Evolutionary conservation across 2,888 invertebrate species (phyloP).

Genomic region (Protonemura montana): DNA sequence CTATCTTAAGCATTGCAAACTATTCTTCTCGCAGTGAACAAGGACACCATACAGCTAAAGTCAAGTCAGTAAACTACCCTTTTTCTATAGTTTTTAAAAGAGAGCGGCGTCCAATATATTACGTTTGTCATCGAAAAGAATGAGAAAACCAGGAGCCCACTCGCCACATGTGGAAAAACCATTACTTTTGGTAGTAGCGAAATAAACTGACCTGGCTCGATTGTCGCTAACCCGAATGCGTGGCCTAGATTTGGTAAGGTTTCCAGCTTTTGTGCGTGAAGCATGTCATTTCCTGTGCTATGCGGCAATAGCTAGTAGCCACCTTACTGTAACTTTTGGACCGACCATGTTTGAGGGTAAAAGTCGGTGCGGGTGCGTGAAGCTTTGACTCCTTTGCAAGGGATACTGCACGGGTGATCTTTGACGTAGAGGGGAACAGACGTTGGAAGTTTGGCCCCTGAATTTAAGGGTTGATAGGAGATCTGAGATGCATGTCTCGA

Average conservation of each 20-base stretch:
- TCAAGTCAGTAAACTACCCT: slow-evolving; percentile 14
- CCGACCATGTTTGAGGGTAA: neutral
- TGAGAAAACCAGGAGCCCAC: slow-evolving; percentile 32
- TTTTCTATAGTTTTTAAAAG: slow-evolving; percentile 20
- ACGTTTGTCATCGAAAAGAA: slow-evolving; percentile 22
- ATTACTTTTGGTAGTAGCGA: slow-evolving; percentile 18
- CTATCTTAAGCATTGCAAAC: slow-evolving; percentile 23
- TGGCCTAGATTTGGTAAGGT: slow-evolving; percentile 2
- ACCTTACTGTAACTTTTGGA: too few relatives aligned
- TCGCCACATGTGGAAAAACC: slow-evolving; percentile 23
- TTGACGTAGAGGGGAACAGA: neutral
- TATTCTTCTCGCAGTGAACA: neutral
- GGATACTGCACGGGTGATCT: neutral
- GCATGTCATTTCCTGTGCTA: slow-evolving; percentile 28
- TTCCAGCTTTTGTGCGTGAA: neutral
- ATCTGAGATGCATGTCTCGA: neutral
- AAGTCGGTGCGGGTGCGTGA: neutral
- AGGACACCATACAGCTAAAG: neutral
- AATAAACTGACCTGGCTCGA: slow-evolving; percentile 16
- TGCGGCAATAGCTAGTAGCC: neutral
- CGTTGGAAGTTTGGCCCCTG: neutral
- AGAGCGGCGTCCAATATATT: neutral
- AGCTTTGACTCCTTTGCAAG: neutral
- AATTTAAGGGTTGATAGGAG: neutral
- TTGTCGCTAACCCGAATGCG: slow-evolving; percentile 25